Evolutionary conservation across 2,113 vertebrate species (phyloP), one percentile per base, ranked within the genome.

Genomic region (Pelmatolapia mariae): DNA sequence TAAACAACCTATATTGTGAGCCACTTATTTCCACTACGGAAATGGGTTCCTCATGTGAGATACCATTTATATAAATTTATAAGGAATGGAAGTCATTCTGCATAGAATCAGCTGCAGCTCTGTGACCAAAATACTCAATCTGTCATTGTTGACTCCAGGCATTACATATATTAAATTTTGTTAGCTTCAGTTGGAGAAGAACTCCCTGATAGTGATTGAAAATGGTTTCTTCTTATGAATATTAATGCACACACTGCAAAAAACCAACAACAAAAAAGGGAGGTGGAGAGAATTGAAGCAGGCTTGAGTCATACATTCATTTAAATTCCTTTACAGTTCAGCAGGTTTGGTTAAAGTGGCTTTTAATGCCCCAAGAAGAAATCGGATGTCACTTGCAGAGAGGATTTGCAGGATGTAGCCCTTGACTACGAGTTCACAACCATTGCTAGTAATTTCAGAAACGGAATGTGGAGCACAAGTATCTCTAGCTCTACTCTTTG

Each of bases 271-370:
- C 16, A 29, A 81, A 79, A 47, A 6, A 57, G 76, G 5, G 16
- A 84, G 61, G 81, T 33, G 50, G 19, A 81, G 78, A 83, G 50
- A 87, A 84, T 16, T 31, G 63, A 38, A 71, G 83, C 57, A 83
- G 92, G 63, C 66, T 84, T 45, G 81, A 91, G 82, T 81, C 88
- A 84, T 83, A 88, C 83, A 90, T 90, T 90, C 76, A 95, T 95
- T 95, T 91, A 93, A 88, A 94, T 95, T 93, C 88, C 82, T 92
- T 92, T 93, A 90, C 93, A 91, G 94, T 94, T 95, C 90, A 95
- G 84, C 89, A 90, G 89, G 66, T 91, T 83, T 82, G 56, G 76
- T 88, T 91, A 86, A 95, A 93, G 90, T 89, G 87, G 26, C 26
- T 87, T 91, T 90, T 89, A 94, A 83, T 31, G 47, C 83, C 86